Percentiles rank a stretch among this genome's conserved stretches.
phyloP scores from a whole-genome alignment of 1,140 invertebrate genomes.

The Cyphomyrmex costatus region DNA sequence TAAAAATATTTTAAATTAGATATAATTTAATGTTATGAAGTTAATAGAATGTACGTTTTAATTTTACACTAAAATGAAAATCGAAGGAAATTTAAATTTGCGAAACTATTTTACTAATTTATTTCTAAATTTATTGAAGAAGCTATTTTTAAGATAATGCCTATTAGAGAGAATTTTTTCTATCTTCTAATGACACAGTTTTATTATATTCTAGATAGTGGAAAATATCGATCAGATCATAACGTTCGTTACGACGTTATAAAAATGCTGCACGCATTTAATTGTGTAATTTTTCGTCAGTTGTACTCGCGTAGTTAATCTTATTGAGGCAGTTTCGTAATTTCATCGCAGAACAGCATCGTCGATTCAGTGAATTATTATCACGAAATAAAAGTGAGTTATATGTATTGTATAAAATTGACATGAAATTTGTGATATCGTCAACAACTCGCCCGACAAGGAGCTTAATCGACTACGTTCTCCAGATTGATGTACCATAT shows the following conservation, averaged over 20 bases:
- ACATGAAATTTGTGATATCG: neutral
- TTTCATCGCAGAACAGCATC: neutral
- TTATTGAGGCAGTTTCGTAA: slow-evolving; percentile 11
- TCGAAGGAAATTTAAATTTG: neutral
- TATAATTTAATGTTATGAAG: too few species aligned
- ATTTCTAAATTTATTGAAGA: neutral
- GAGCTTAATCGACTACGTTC: neutral
- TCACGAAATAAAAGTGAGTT: slow-evolving; percentile 24
- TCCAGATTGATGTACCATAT: slow-evolving; percentile 27
- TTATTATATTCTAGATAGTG: neutral
- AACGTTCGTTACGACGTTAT: neutral
- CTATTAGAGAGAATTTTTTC: neutral
- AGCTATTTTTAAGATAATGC: neutral
- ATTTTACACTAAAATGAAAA: neutral
- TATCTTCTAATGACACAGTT: neutral
- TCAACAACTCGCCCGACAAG: neutral
- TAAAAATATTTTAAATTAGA: too few species aligned
- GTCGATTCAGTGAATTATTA: slow-evolving; percentile 20
- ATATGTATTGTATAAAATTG: neutral
- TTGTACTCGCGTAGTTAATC: neutral
- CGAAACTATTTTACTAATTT: neutral
- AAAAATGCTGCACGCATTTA: neutral
- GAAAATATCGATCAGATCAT: neutral
- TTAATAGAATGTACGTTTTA: neutral
- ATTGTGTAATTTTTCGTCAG: neutral